phyloP scores from a whole-genome alignment of 2,797 vertebrate species.

The Anguilla pacifica region DNA sequence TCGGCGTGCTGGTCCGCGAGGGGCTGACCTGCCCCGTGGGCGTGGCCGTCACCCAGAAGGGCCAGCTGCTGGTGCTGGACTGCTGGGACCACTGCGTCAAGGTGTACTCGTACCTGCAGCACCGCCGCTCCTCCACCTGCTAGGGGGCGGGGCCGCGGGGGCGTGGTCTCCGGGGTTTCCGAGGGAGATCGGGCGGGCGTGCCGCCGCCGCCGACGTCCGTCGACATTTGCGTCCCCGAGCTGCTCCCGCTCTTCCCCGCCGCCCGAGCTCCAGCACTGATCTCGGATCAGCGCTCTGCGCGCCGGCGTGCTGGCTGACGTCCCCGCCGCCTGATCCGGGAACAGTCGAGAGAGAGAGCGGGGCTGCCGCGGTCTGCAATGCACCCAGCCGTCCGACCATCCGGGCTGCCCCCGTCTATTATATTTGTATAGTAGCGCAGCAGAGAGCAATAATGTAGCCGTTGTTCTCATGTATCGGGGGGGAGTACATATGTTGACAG shows the following conservation, averaged over 20 bases:
- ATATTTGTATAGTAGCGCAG: constrained; percentile 31
- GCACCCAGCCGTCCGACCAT: constrained; percentile 22
- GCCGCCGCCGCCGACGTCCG: neutral
- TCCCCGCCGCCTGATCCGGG: constrained; percentile 8
- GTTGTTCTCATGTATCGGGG: constrained; percentile 6
- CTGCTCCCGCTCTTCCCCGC: constrained; percentile 14
- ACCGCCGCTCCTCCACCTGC: constrained; percentile 77
- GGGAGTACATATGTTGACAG: neutral
- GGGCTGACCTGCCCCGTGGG: constrained; percentile 92
- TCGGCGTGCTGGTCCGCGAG: constrained; percentile 87
- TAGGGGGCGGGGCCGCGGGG: constrained; percentile 46
- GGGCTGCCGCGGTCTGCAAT: neutral
- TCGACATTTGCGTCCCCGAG: constrained; percentile 15
- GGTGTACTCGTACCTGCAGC: constrained; percentile 91
- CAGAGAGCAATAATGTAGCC: constrained; percentile 29
- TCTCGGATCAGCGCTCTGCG: neutral
- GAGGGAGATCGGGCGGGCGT: neutral
- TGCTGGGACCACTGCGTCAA: constrained; percentile 99
- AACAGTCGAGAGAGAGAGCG: neutral
- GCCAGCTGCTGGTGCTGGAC: constrained; percentile 93
- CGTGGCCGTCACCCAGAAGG: constrained; percentile 92
- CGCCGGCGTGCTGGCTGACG: neutral
- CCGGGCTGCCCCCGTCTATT: constrained; percentile 38
- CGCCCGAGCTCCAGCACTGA: constrained; percentile 36
- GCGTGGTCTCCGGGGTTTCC: neutral